Percentiles rank a stretch among this genome's conserved stretches.
These are phyloP conservation scores for Phaenicophaeus curvirostris DNA, from an alignment of 2,797 vertebrate species.

Conservation along the genomic window DNA sequence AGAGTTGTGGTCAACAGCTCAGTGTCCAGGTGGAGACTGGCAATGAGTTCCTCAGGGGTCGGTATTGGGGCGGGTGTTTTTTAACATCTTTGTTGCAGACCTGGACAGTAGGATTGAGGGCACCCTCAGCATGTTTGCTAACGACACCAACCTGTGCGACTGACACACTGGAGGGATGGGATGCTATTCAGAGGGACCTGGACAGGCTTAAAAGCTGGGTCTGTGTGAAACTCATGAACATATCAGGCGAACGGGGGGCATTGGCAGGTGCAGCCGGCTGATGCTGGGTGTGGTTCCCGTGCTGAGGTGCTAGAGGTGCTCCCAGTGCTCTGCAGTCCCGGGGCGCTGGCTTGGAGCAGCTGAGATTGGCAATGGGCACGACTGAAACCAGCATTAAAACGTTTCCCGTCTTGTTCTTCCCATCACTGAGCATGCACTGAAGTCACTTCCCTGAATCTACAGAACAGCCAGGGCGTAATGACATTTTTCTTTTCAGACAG, in stretches of 20 bases:
- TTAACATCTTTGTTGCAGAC: no score
- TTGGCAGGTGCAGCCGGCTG: not conserved
- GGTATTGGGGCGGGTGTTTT: no score
- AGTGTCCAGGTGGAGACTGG: no score
- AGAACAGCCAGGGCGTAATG: not conserved
- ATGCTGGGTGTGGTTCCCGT: not conserved
- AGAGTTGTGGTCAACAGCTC: no score
- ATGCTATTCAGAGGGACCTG: no score
- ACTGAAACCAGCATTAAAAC: not conserved
- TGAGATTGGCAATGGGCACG: not conserved
- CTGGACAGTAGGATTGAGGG: no score
- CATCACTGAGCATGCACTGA: not conserved
- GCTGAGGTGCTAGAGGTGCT: not conserved
- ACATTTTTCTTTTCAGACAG: not conserved
- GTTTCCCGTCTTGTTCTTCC: not conserved
- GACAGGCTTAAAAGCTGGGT: no score
- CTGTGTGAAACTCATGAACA: no score
- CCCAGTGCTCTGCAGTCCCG: accelerated
- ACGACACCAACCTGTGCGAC: no score
- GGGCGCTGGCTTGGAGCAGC: not conserved
- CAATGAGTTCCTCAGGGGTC: no score
- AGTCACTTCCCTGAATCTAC: accelerated
- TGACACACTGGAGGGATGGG: no score
- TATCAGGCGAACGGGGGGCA: accelerated
- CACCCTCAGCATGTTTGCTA: no score